Evolutionary conservation across 2,888 invertebrate genomes (phyloP), one percentile per base, ranked within the genome.

Genomic region (Cryptus armator): DNA sequence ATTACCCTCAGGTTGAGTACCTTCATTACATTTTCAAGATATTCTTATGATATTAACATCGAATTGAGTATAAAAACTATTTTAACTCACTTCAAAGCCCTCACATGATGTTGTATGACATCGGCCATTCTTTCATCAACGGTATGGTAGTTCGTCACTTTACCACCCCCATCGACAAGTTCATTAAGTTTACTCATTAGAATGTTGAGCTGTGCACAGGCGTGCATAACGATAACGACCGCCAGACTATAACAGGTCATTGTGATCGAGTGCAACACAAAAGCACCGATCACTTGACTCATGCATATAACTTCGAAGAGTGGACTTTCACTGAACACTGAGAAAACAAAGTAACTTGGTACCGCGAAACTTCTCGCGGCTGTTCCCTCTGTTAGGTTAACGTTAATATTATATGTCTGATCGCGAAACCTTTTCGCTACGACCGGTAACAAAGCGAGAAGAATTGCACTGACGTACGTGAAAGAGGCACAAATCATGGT

Each of bases 181-280:
- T 85, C 71, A 0, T 86, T 64, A 16, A 92, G 66, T 3, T 84
- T 85, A 0, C n/a, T 12, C 81, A 87, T 79, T 0, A 92, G 81
- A 14, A 92, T 90, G 24, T 86, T 86, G 2, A 91, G 88, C 10
- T 92, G 91, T 0, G 90, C 91, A 32, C 92, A 92, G 0, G 90
- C 89, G 71, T 93, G 92, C 87, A 90, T 89, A 0, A 88, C 91
- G 14, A 92, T 90, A 0, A 89, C 87, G 0, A 91, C 92, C 0
- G 90, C 89, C 1, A 92, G 70, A 19, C 91, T 88, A 70, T 91
- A 92, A 0, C 89, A 85, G 0, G 88, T 81, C n/a, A 90, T 86
- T 0, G 90, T 90, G 3, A 91, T 87, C 0, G 91, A 88, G 43
- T 90, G 90, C 6, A 91, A 79, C 2, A 91, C 85, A 62, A 89